A percentile compares a stretch with the other conserved stretches of the same genome.
Conservation (phyloP, 2,888 invertebrate genomes). For the Xylocampa areola region DNA sequence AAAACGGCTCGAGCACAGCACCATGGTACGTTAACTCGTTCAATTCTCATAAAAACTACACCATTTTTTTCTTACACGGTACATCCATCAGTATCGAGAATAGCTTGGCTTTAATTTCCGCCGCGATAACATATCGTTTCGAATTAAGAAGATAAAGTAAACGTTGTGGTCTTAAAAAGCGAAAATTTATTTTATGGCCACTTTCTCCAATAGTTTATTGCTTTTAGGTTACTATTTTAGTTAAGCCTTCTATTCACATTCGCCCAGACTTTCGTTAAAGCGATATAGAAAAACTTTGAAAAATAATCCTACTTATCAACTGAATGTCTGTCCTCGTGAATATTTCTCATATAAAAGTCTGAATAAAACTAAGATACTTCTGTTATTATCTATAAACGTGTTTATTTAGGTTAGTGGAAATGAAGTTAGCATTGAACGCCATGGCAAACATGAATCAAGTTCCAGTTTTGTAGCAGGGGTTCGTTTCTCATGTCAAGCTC, state of each 20-base stretch:
- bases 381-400: constrained; percentile 24
- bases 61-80: constrained; percentile 55
- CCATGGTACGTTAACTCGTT: constrained; percentile 64
- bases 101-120: constrained; percentile 43
- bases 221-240: constrained; percentile 36
- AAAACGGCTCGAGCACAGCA: constrained; percentile 59
- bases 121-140: constrained; percentile 42
- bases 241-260: constrained; percentile 43
- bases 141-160: constrained; percentile 51
- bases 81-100: constrained; percentile 51
- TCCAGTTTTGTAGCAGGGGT: constrained; percentile 30
- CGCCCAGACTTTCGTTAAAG: not conserved
- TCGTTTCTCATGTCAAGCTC: constrained; percentile 52
- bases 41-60: constrained; percentile 64
- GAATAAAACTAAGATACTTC: constrained; percentile 18
- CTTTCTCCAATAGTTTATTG: constrained; percentile 53
- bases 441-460: constrained; percentile 44
- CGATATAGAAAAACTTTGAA: constrained; percentile 1
- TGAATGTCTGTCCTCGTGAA: constrained; percentile 5
- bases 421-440: constrained; percentile 34
- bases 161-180: constrained; percentile 37
- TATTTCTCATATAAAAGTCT: constrained; percentile 17
- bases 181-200: constrained; percentile 52
- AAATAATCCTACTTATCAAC: constrained; percentile 1
- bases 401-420: constrained; percentile 53